Evolutionary conservation across 2,113 vertebrate genomes (phyloP).

Genomic region (Nerophis lumbriciformis): DNA sequence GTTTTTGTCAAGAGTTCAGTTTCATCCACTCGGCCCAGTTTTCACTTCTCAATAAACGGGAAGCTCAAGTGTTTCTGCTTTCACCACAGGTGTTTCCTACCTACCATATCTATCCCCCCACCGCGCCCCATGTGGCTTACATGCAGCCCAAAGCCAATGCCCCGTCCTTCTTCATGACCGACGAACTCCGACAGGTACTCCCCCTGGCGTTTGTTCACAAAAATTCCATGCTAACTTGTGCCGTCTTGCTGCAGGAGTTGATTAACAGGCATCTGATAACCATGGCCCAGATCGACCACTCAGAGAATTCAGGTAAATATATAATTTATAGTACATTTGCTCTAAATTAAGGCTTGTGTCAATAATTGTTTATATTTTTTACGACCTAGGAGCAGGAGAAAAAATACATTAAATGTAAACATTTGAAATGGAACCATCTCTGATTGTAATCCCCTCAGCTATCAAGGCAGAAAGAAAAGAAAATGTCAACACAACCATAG

Average conservation of each 20-base stretch:
- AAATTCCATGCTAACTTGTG: not conserved
- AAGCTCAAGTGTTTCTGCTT: constrained; percentile 45
- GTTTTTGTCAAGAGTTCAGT: not conserved
- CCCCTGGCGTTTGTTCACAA: not conserved
- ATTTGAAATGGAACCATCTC: too few species aligned
- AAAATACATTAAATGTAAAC: too few species aligned
- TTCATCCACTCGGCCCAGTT: constrained; percentile 4
- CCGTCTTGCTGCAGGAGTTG: constrained; percentile 78
- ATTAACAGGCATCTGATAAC: constrained; percentile 98
- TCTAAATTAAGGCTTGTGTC: too few species aligned
- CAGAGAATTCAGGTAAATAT: constrained; percentile 91
- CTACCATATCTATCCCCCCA: constrained; percentile 96
- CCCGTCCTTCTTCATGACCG: constrained; percentile 98
- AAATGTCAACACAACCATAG: too few species aligned
- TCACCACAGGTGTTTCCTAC: constrained; percentile 91
- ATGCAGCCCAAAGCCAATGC: constrained; percentile 99
- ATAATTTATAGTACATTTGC: not conserved
- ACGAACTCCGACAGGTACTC: constrained; percentile 94
- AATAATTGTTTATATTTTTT: not conserved
- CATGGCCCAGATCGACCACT: constrained; percentile 98
- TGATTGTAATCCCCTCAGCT: too few species aligned
- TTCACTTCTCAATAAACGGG: constrained; percentile 53
- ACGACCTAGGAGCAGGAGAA: too few species aligned
- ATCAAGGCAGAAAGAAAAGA: too few species aligned
- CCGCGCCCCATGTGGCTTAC: constrained; percentile 95